Evolutionary conservation across 2,113 vertebrate species (phyloP).

Genomic region (Procavia capensis): DNA sequence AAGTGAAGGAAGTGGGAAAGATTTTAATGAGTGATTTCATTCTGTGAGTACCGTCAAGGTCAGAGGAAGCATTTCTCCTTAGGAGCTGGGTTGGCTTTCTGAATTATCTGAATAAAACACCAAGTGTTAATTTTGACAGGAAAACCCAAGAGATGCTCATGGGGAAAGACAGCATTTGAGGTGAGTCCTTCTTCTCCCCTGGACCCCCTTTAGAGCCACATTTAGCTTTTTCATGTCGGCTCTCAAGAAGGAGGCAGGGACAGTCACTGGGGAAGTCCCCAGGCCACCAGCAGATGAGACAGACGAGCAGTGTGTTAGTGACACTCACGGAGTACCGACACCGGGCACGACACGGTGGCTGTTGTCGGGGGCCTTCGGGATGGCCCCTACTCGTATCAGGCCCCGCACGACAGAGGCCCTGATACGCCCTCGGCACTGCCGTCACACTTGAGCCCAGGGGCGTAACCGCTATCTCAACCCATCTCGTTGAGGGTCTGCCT

Average conservation of each 20-base stretch:
- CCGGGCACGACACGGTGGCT: neutral
- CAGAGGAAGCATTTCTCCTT: conserved; percentile 1
- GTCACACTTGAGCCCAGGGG: too few relatives aligned
- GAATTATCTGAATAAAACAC: neutral
- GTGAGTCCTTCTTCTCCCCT: neutral
- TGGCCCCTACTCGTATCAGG: too few relatives aligned
- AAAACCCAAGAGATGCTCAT: neutral
- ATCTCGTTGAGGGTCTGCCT: too few relatives aligned
- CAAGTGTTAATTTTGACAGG: neutral
- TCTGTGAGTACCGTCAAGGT: neutral
- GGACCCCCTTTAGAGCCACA: neutral
- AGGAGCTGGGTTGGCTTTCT: conserved; percentile 1
- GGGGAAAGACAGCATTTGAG: neutral
- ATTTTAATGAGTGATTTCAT: neutral
- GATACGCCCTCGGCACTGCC: too few relatives aligned
- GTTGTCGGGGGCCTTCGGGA: too few relatives aligned
- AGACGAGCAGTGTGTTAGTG: conserved; percentile 27
- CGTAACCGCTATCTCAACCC: too few relatives aligned
- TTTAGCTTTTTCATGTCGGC: neutral
- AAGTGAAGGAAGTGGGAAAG: conserved; percentile 19
- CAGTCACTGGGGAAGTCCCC: neutral
- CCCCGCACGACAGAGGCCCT: too few relatives aligned
- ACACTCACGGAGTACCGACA: neutral
- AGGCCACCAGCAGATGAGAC: conserved; percentile 7
- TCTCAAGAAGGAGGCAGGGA: neutral